phyloP scores from a whole-genome alignment of 2,888 invertebrate species.

The Ernsta delagoae region DNA sequence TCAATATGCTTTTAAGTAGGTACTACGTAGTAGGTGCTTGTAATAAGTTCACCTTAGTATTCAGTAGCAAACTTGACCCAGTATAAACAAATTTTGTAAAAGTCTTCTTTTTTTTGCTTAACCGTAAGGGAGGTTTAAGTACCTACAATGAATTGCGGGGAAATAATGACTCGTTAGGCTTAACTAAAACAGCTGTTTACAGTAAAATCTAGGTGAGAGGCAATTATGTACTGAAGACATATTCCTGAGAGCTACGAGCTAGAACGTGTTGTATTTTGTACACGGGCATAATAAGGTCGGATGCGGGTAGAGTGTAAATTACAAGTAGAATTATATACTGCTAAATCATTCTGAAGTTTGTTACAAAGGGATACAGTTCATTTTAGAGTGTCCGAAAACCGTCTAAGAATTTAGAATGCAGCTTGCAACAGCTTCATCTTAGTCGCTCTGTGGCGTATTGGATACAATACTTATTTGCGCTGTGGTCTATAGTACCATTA shows the following conservation, averaged over 20 bases:
- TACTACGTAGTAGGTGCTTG: too few species aligned
- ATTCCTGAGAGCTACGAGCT: conserved; percentile 1
- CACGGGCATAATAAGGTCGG: conserved; percentile 20
- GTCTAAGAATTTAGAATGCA: conserved; percentile 25
- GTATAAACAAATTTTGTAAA: too few species aligned
- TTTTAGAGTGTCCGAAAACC: conserved; percentile 2
- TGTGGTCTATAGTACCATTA: conserved; percentile 34
- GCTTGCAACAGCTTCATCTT: conserved; percentile 30
- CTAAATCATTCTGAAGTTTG: conserved; percentile 5
- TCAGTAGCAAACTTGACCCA: too few species aligned
- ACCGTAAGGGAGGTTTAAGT: too few species aligned
- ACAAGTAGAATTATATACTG: conserved; percentile 18
- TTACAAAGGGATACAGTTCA: neutral
- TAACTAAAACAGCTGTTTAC: neutral
- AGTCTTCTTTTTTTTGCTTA: too few species aligned
- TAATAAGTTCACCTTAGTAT: too few species aligned
- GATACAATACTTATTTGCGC: conserved; percentile 34
- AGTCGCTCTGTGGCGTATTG: conserved; percentile 27
- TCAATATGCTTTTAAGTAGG: too few species aligned
- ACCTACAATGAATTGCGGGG: neutral
- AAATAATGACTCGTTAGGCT: conserved; percentile 1
- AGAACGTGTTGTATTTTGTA: conserved; percentile 21
- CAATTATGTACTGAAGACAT: conserved; percentile 14
- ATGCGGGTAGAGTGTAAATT: conserved; percentile 32
- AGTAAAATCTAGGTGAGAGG: conserved; percentile 5